Evolutionary conservation across 2,888 invertebrate genomes (phyloP).

Genomic region (Polymixis flavicincta): DNA sequence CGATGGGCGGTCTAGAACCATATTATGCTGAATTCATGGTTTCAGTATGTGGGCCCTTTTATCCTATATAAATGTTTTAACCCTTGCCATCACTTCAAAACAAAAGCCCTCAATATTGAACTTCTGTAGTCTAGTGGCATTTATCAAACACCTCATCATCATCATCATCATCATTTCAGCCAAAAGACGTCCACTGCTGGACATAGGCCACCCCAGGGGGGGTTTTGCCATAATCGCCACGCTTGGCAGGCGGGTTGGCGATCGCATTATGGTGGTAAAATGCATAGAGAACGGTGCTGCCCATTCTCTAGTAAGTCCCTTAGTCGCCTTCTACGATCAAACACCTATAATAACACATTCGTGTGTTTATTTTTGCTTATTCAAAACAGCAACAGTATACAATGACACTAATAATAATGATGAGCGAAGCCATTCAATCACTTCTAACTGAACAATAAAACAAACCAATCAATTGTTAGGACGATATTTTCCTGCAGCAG

Average conservation of each 20-base stretch:
- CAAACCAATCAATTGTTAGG: conserved; percentile 28
- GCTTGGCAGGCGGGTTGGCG: too few relatives aligned
- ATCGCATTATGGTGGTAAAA: too few relatives aligned
- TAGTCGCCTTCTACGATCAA: too few relatives aligned
- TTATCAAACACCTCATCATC: neutral
- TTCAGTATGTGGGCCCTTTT: too few relatives aligned
- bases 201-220: too few relatives aligned
- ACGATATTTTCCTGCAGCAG: conserved; percentile 36
- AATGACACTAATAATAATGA: conserved; percentile 8
- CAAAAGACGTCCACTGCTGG: too few relatives aligned
- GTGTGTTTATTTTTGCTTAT: conserved; percentile 4
- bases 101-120: conserved; percentile 3
- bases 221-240: too few relatives aligned
- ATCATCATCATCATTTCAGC: too few relatives aligned
- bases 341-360: neutral
- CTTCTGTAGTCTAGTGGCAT: neutral
- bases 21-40: too few relatives aligned
- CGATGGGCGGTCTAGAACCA: too few relatives aligned
- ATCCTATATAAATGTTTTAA: neutral
- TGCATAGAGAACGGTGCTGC: too few relatives aligned
- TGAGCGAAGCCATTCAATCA: conserved; percentile 21
- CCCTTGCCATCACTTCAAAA: neutral
- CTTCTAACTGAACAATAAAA: conserved; percentile 28
- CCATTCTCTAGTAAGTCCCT: too few relatives aligned
- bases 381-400: conserved; percentile 19